These are phyloP conservation scores for Hedya salicella DNA, from an alignment of 2,888 invertebrate species.

Conservation along the genomic window DNA sequence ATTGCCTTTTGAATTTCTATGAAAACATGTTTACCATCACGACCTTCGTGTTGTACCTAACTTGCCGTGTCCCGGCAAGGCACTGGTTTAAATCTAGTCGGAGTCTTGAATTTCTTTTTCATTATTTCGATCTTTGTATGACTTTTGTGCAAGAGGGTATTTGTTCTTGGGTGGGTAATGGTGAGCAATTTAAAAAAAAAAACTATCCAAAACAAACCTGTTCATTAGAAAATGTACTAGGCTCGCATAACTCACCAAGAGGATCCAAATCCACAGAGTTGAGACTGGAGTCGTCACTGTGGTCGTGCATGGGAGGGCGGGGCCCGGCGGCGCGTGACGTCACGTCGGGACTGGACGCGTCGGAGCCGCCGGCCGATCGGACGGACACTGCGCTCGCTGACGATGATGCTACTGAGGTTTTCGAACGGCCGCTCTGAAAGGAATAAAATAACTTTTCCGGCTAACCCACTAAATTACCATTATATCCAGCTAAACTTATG, in stretches of 20 bases:
- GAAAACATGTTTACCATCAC: too few relatives aligned
- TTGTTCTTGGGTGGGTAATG: background rate
- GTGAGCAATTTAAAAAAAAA: background rate
- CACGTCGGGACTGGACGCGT: constrained; percentile 81
- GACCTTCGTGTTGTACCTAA: too few relatives aligned
- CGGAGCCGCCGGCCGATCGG: constrained; percentile 79
- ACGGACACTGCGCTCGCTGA: constrained; percentile 78
- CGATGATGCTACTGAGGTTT: constrained; percentile 82
- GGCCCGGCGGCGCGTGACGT: constrained; percentile 80
- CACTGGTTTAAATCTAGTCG: too few relatives aligned
- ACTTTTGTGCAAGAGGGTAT: background rate
- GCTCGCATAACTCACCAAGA: constrained; percentile 73
- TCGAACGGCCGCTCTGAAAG: constrained; percentile 87
- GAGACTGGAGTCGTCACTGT: constrained; percentile 95
- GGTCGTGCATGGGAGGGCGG: constrained; percentile 75
- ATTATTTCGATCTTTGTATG: too few relatives aligned
- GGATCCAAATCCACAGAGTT: constrained; percentile 96
- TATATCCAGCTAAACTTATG: too few relatives aligned
- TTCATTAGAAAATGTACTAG: constrained; percentile 26
- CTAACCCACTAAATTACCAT: background rate
- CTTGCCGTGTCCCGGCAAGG: too few relatives aligned
- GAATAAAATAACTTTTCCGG: too few relatives aligned
- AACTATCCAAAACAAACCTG: background rate
- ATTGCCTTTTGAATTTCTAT: too few relatives aligned
- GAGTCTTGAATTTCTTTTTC: too few relatives aligned